A percentile compares a stretch with the other conserved stretches of the same genome.
These are phyloP conservation scores for Dolichotis patagonum DNA, from an alignment of 2,113 vertebrate genomes.

Conservation along the genomic window DNA sequence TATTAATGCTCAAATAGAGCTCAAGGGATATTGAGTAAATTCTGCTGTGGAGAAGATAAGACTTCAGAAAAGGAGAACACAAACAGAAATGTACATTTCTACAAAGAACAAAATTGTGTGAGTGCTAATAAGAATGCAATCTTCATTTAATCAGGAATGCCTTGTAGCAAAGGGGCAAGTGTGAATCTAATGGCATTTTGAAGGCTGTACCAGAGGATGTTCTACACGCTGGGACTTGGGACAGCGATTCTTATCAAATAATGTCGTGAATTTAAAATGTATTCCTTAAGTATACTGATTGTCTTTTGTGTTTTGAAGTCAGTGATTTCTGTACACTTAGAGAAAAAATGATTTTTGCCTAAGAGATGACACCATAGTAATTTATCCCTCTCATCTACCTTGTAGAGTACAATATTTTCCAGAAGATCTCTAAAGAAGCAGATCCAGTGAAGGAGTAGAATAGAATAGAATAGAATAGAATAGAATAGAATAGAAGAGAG, in stretches of 20 bases:
- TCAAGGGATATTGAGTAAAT: slow-evolving; percentile 55
- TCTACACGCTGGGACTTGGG: slow-evolving; percentile 17
- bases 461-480: neutral
- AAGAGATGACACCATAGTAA: neutral
- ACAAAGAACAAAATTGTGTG: slow-evolving; percentile 49
- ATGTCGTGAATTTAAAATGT: neutral
- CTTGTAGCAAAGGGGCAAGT: neutral
- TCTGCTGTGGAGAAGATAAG: slow-evolving; percentile 63
- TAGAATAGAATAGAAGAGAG: neutral
- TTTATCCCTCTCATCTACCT: neutral
- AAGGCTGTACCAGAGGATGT: neutral
- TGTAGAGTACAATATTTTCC: neutral
- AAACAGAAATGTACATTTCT: slow-evolving; percentile 20
- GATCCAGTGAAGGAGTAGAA: neutral
- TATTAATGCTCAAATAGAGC: slow-evolving; percentile 36
- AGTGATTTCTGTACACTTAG: neutral
- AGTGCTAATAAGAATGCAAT: slow-evolving; percentile 44
- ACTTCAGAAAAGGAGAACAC: slow-evolving; percentile 25
- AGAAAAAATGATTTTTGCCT: neutral
- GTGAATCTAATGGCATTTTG: neutral
- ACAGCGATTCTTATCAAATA: slow-evolving; percentile 9
- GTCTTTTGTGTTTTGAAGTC: neutral
- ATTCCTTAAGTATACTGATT: neutral
- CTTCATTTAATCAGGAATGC: slow-evolving; percentile 48
- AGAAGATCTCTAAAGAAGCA: neutral